Base-by-base conservation (phyloP, 2,113 vertebrate genomes). In the Abramis brama region DNA sequence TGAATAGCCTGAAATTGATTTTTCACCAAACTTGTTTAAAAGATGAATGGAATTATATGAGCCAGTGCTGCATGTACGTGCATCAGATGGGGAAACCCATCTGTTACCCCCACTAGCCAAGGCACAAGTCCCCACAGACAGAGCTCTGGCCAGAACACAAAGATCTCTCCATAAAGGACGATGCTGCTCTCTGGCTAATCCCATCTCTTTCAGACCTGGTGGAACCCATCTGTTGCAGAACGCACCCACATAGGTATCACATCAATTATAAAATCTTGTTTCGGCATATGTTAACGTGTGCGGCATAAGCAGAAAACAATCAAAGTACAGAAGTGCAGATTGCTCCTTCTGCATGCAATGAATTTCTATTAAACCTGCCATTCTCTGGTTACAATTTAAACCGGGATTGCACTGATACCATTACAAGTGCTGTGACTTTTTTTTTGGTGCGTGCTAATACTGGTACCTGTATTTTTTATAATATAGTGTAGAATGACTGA, bases 51-150 rank as follows among this genome's bases (percentile, higher is more conserved):
- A 64, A 52, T 82, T 86, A 64, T 60, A 82, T 43, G 57, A 86
- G 79, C 59, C 79, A 36, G 12, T 52, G 39, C 55, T 75, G 70
- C 78, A 64, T 79, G 57, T 33, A 50, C 13, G 13, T 36, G 68
- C 57, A 71, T 86, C 85, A 86, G 79, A 86, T 86, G 85, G 79
- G 70, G 25, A 55, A 86, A 82, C 55, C 85, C 79, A 82, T 86
- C 85, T 82, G 85, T 64, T 82, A 82, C 55, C 79, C 39, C 57
- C 25, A 55, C 70, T 55, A 86, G 85, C 85, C 79, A 82, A 86
- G 12, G 43, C 15, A 75, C n/a, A 66, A 86, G 12, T 76, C 85
- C 55, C 66, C 43, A 10, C 43, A 81, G 85, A 81, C 79, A 75
- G 15, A 60, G 68, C 79, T 11, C 79, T 75, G 85, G 70, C 85